Evolutionary conservation across 1,140 invertebrate genomes (phyloP), one percentile per base, ranked within the genome.

Genomic region (Cotesia typhae): DNA sequence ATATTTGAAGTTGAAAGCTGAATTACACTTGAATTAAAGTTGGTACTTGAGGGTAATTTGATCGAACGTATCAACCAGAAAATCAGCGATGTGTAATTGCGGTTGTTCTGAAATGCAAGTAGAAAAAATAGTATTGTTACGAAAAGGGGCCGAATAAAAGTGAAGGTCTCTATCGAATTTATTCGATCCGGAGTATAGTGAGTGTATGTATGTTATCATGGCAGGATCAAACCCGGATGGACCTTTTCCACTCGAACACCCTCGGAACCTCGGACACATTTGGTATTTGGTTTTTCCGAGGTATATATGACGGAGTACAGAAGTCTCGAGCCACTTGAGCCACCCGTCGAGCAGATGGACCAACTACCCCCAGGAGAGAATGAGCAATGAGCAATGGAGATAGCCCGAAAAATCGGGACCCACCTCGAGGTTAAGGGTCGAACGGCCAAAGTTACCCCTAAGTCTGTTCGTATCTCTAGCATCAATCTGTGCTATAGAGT

Each of bases 351-450:
- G 75, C 84, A 84, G 83, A 85, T 84, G 83, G 80, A 84, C 81
- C 80, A 81, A 85, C 82, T 85, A 80, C 80, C 78, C 85, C 77
- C 82, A 47, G 10, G 85, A 82, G 83, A 81, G 70, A 67, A 55
- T 68, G 75, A 71, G 71, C 4, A 6, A 20, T 41, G 47, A 14
- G 37, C 14, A 35, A 20, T 59, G 57, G 28, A 70, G 36, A 38
- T 35, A 61, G 28, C 12, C 35, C 14, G 67, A 60, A 72, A 38
- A n/a, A 52, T 28, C 10, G 14, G 20, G 71, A 70, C 47, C 65
- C 67, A 53, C 53, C 63, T 74, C 51, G 41, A 68, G 71, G 71
- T 66, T 66, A 70, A 76, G 74, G 76, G 75, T 76, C 75, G 73
- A 59, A 59, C 20, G 66, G 66, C 53, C 66, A 67, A 52, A 67